Conservation (phyloP, 2,113 vertebrate genomes). For the Callipepla squamata region DNA sequence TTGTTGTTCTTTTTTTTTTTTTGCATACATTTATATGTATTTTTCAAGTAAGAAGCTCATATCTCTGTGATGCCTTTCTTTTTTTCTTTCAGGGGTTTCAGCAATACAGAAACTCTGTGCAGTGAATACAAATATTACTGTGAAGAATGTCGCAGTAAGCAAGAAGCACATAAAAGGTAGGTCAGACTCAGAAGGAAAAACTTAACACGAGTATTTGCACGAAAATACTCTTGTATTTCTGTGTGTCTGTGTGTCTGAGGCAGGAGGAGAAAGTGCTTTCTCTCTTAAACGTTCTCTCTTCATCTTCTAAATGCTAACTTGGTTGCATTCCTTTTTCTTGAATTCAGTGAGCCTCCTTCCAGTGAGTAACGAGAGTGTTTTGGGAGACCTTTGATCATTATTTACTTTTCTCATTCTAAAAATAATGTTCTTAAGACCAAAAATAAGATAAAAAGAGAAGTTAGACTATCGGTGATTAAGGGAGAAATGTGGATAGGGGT, state of each 20-base stretch:
- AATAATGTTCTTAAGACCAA: not conserved
- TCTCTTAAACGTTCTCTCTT: not conserved
- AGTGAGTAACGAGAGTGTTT: not conserved
- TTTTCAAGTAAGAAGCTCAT: not conserved
- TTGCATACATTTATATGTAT: not conserved
- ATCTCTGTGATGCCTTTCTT: not conserved
- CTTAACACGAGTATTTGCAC: not conserved
- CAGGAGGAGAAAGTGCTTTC: not conserved
- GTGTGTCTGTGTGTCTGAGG: not conserved
- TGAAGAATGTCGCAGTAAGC: constrained; percentile 88
- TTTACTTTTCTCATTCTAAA: not conserved
- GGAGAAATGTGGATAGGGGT: not conserved
- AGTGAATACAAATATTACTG: constrained; percentile 89
- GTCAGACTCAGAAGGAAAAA: not conserved
- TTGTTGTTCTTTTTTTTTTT: not conserved
- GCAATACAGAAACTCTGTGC: constrained; percentile 88
- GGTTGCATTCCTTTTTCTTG: not conserved
- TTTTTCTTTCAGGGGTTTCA: constrained; percentile 79
- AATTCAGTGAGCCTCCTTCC: not conserved
- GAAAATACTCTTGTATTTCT: not conserved
- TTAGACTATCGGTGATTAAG: not conserved
- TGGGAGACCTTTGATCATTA: not conserved
- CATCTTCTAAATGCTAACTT: not conserved
- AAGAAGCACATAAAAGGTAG: constrained; percentile 88
- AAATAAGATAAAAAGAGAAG: not conserved